Evolutionary conservation across 2,888 invertebrate species (phyloP).

Genomic region (Leucophenga maculata): DNA sequence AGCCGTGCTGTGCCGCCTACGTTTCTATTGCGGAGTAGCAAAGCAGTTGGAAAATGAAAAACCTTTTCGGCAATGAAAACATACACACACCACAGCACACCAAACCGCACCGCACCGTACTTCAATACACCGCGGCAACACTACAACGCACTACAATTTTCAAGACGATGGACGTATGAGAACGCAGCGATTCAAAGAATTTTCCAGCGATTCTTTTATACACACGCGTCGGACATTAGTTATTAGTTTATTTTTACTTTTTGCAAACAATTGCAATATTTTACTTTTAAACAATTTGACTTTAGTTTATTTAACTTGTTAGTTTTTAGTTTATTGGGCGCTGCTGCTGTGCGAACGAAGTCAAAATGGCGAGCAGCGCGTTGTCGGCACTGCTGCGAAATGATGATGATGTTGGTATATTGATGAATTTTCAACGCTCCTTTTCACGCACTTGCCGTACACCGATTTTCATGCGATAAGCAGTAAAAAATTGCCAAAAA

Average conservation of each 20-base stretch:
- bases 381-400: slow-evolving; percentile 54
- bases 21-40: no score
- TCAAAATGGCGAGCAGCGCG: slow-evolving; percentile 69
- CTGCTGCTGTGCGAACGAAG: slow-evolving; percentile 33
- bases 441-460: slow-evolving; percentile 53
- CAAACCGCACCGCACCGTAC: no score
- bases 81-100: no score
- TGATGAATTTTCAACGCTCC: slow-evolving; percentile 50
- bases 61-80: neutral
- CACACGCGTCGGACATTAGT: no score
- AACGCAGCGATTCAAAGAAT: no score
- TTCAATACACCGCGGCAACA: no score
- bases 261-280: neutral
- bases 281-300: neutral
- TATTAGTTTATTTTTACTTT: no score
- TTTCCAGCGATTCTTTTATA: no score
- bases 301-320: neutral
- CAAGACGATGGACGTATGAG: no score
- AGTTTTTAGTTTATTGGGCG: slow-evolving; percentile 1
- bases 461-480: slow-evolving; percentile 57
- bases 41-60: neutral
- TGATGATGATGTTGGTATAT: no score
- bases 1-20: neutral
- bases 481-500: slow-evolving; percentile 60
- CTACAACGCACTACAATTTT: no score